Percentiles rank a stretch among this genome's conserved stretches.
phyloP scores from a whole-genome alignment of 2,888 invertebrate species.

The Euclidia mi region DNA sequence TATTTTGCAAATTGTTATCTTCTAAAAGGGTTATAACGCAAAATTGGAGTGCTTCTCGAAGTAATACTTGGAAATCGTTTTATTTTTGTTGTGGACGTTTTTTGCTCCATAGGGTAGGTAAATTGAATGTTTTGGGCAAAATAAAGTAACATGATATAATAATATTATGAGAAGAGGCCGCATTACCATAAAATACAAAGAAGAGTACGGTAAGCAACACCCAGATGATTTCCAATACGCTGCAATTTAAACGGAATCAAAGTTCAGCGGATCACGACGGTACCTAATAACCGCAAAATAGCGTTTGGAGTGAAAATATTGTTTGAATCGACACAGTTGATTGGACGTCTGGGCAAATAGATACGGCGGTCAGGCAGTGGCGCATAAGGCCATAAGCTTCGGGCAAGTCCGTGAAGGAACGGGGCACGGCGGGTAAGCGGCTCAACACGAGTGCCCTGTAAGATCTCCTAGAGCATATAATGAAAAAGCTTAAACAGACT shows the following conservation, averaged over 20 bases:
- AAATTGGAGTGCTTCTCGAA: conserved; percentile 9
- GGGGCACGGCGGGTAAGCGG: conserved; percentile 67
- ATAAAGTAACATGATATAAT: neutral
- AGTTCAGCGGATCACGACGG: conserved; percentile 12
- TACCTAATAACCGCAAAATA: conserved; percentile 30
- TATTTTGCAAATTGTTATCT: conserved; percentile 28
- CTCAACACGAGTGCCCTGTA: conserved; percentile 62
- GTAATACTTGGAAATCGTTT: conserved; percentile 9
- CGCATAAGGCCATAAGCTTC: conserved; percentile 69
- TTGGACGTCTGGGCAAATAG: conserved; percentile 77
- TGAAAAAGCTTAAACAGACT: conserved; percentile 41
- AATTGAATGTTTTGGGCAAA: conserved; percentile 1
- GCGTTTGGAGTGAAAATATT: conserved; percentile 52
- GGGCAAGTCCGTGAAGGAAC: conserved; percentile 60
- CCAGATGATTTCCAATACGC: conserved; percentile 1
- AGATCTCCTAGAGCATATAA: conserved; percentile 48
- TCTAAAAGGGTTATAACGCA: conserved; percentile 20
- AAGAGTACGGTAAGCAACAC: too few relatives aligned
- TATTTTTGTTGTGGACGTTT: conserved; percentile 1
- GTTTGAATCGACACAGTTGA: conserved; percentile 57
- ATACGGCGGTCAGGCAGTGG: conserved; percentile 66
- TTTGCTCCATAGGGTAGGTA: neutral
- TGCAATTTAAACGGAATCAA: conserved; percentile 6
- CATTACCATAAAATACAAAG: too few relatives aligned
- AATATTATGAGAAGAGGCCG: too few relatives aligned